These are phyloP conservation scores for Phoenicopterus ruber DNA, from an alignment of 2,113 vertebrate species.

Conservation along the genomic window DNA sequence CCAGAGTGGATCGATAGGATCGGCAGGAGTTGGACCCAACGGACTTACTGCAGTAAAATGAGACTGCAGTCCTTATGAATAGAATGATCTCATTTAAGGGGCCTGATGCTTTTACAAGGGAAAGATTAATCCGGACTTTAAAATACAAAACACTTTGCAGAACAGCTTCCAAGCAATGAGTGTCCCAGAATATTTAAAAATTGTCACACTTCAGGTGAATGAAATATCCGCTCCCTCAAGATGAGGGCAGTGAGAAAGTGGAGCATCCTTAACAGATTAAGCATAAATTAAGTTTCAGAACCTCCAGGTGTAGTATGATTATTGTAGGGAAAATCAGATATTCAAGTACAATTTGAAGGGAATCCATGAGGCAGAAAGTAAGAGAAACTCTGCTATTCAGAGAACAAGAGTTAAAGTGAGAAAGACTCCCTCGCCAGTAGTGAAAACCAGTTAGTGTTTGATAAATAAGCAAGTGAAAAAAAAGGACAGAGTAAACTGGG, in stretches of 20 bases:
- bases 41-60: not conserved
- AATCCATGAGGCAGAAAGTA: not conserved
- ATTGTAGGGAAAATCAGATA: not conserved
- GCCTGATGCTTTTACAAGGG: not conserved
- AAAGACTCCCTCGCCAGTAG: not conserved
- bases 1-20: not conserved
- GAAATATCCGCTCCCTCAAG: not conserved
- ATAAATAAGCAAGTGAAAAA: not conserved
- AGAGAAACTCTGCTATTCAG: not conserved
- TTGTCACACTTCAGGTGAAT: not conserved
- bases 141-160: not conserved
- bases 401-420: not conserved
- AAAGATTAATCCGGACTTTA: not conserved
- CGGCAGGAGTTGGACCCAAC: not conserved
- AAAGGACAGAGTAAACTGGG: not conserved
- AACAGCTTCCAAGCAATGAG: not conserved
- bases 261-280: not conserved
- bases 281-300: not conserved
- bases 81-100: not conserved
- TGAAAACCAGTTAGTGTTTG: not conserved
- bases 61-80: not conserved
- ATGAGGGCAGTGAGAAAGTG: not conserved
- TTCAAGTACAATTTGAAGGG: not conserved
- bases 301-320: not conserved
- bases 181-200: not conserved